phyloP scores from a whole-genome alignment of 2,797 vertebrate genomes.

The Gymnocypris eckloni region DNA sequence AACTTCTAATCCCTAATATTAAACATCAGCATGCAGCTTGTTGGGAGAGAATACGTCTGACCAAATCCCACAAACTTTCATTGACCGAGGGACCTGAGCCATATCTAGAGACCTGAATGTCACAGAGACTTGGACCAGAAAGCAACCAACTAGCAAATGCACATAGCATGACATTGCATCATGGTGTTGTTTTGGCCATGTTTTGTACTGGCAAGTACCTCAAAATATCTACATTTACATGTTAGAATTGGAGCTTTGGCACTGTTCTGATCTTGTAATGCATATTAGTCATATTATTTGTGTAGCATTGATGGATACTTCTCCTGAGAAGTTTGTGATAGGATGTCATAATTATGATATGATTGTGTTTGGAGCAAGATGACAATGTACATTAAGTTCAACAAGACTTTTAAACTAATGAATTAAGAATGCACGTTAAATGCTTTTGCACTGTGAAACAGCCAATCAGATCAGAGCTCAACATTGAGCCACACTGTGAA shows the following conservation, averaged over 20 bases:
- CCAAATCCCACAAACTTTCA: neutral
- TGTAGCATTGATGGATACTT: neutral
- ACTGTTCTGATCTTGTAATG: neutral
- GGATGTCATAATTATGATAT: neutral
- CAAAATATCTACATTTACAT: neutral
- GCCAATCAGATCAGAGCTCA: too few species aligned
- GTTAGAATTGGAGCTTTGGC: neutral
- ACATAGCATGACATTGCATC: neutral
- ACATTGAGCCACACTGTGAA: too few species aligned
- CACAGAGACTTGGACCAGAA: neutral
- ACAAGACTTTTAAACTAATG: too few species aligned
- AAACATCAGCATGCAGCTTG: neutral
- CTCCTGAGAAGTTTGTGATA: neutral
- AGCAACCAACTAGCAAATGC: neutral
- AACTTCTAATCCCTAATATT: neutral
- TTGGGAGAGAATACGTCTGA: neutral
- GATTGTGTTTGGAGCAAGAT: too few species aligned
- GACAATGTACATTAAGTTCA: too few species aligned
- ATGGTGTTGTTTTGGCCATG: neutral
- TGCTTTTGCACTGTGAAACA: too few species aligned
- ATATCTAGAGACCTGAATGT: neutral
- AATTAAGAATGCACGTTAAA: too few species aligned
- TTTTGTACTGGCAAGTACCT: neutral
- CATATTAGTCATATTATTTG: neutral
- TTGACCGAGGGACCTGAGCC: neutral